Conservation (phyloP, 2,888 invertebrate genomes). For the Epiperipatus broadwayi region DNA sequence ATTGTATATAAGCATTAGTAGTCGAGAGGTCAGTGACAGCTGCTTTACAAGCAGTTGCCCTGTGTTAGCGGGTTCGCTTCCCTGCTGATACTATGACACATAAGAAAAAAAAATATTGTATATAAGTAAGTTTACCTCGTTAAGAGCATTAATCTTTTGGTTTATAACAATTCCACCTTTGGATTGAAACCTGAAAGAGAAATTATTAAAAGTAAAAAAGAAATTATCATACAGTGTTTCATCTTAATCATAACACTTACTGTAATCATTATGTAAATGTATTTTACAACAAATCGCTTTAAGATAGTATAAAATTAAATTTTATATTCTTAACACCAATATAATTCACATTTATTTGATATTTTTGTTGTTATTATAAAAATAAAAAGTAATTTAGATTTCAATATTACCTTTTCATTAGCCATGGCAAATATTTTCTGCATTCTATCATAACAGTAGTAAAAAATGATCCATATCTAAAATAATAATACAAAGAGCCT, state of each 20-base stretch:
- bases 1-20: too few relatives aligned
- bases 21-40: too few relatives aligned
- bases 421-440: conserved; percentile 55
- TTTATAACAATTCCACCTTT: conserved; percentile 42
- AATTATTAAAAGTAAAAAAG: conserved; percentile 3
- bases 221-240: background rate
- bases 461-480: conserved; percentile 52
- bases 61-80: too few relatives aligned
- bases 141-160: conserved; percentile 39
- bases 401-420: conserved; percentile 44
- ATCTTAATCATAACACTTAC: too few relatives aligned
- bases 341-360: too few relatives aligned
- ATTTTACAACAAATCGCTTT: too few relatives aligned
- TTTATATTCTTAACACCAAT: too few relatives aligned
- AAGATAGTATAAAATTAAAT: too few relatives aligned
- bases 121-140: conserved; percentile 31
- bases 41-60: too few relatives aligned
- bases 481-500: conserved; percentile 12
- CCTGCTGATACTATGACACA: too few relatives aligned
- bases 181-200: conserved; percentile 34
- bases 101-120: conserved; percentile 17
- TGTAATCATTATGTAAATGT: too few relatives aligned
- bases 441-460: conserved; percentile 58
- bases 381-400: too few relatives aligned
- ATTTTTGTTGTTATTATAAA: conserved; percentile 1